phyloP scores from a whole-genome alignment of 92 coral and sea anemone species.

The Phenganax subtilis region DNA sequence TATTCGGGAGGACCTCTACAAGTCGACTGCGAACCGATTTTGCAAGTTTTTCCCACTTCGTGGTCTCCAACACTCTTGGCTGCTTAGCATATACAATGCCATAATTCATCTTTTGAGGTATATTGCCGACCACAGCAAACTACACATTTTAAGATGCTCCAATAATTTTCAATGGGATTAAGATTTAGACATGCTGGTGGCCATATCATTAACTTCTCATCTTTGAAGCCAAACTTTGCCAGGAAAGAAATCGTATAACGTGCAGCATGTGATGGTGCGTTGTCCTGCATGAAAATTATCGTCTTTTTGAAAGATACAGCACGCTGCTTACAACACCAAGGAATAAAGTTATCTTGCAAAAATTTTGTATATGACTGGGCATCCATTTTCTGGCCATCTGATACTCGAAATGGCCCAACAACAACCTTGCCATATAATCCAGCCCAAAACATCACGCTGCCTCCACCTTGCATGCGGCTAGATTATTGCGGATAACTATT shows the following conservation, averaged over 20 bases:
- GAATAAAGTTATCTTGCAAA: neutral
- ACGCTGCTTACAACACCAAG: slow-evolving; percentile 1
- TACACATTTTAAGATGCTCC: neutral
- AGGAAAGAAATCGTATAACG: slow-evolving; percentile 2
- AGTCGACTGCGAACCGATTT: slow-evolving; percentile 1
- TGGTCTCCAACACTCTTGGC: neutral
- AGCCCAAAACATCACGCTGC: too few relatives aligned
- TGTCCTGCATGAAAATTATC: neutral
- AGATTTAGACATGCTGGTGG: neutral
- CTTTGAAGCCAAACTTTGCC: neutral
- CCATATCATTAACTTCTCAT: slow-evolving; percentile 8
- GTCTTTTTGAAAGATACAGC: slow-evolving; percentile 4
- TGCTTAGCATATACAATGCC: too few relatives aligned
- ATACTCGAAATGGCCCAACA: too few relatives aligned
- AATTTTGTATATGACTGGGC: slow-evolving; percentile 1
- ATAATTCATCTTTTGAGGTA: neutral
- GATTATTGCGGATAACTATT: too few relatives aligned
- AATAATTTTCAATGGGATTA: neutral
- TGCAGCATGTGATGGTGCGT: slow-evolving; percentile 10
- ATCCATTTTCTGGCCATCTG: neutral
- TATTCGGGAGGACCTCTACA: neutral
- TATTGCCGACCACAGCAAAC: slow-evolving; percentile 2
- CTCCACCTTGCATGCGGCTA: too few relatives aligned
- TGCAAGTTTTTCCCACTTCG: neutral
- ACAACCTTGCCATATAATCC: too few relatives aligned